Evolutionary conservation across 2,888 invertebrate genomes (phyloP).

Genomic region (Lordiphosa andalusiaca): DNA sequence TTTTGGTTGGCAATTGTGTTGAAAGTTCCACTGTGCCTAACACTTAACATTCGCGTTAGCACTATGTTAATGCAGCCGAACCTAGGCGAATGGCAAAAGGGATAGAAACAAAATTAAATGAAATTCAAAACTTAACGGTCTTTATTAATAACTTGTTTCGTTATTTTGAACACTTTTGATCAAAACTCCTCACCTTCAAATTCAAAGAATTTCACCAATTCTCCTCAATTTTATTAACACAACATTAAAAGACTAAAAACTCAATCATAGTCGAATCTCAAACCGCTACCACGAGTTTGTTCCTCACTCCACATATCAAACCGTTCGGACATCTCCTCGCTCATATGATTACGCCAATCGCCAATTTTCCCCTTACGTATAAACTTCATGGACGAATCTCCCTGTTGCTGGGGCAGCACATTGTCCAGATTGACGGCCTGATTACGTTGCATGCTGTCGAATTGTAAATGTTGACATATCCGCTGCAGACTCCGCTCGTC

Average conservation of each 20-base stretch:
- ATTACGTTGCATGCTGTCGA: conserved; percentile 90
- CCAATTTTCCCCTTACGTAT: conserved; percentile 90
- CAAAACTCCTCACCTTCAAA: too few relatives aligned
- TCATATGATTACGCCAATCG: conserved; percentile 89
- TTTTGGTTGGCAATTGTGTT: too few relatives aligned
- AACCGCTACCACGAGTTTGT: conserved; percentile 84
- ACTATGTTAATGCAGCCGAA: too few relatives aligned
- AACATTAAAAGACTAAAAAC: not conserved
- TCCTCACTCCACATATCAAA: conserved; percentile 87
- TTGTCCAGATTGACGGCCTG: conserved; percentile 88
- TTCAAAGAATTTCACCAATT: too few relatives aligned
- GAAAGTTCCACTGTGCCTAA: too few relatives aligned
- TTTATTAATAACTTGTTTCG: too few relatives aligned
- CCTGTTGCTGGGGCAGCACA: conserved; percentile 80
- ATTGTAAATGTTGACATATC: conserved; percentile 88
- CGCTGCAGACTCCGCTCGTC: conserved; percentile 85
- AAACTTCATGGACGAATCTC: conserved; percentile 81
- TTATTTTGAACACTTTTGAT: too few relatives aligned
- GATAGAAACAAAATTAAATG: too few relatives aligned
- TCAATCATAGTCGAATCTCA: conserved; percentile 82
- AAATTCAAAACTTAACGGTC: too few relatives aligned
- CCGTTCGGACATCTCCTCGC: conserved; percentile 85
- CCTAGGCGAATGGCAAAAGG: too few relatives aligned
- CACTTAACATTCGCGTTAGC: too few relatives aligned
- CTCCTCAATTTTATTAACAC: not conserved